Percentiles rank a stretch among this genome's conserved stretches.
Conservation (phyloP, 2,113 vertebrate species). For the Scortum barcoo region DNA sequence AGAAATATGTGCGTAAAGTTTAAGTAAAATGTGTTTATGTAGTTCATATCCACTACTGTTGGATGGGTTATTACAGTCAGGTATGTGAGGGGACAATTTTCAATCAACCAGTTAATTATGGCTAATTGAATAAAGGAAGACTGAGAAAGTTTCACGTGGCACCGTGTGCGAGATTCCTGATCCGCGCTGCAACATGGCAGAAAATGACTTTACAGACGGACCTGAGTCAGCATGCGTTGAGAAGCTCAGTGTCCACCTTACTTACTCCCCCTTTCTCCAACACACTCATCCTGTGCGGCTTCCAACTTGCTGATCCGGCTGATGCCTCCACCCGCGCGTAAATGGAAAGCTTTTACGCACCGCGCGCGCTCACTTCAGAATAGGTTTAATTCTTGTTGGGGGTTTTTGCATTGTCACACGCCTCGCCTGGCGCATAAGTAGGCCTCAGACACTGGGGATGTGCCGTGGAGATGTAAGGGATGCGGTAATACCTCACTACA, state of each 20-base stretch:
- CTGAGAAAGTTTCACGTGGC: not conserved
- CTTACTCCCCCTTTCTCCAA: slow-evolving; percentile 1
- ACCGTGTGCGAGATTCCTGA: not conserved
- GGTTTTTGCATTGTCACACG: slow-evolving; percentile 72
- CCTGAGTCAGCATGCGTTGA: slow-evolving; percentile 45
- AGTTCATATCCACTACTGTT: too few species aligned
- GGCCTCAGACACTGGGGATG: slow-evolving; percentile 46
- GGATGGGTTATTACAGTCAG: too few species aligned
- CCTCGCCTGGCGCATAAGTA: slow-evolving; percentile 49
- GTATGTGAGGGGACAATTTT: too few species aligned
- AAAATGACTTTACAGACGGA: slow-evolving; percentile 2
- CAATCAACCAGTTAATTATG: not conserved
- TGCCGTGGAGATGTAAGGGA: slow-evolving; percentile 60
- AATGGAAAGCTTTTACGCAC: slow-evolving; percentile 82
- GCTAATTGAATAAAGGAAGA: not conserved
- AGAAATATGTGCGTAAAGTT: not conserved
- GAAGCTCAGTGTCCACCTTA: slow-evolving; percentile 10
- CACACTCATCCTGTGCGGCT: not conserved
- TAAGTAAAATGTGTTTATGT: not conserved
- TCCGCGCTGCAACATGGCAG: not conserved
- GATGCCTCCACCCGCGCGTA: slow-evolving; percentile 66
- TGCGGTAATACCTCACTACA: slow-evolving; percentile 71
- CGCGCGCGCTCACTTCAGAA: slow-evolving; percentile 46
- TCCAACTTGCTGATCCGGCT: slow-evolving; percentile 50
- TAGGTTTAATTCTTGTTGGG: slow-evolving; percentile 56